A percentile compares a stretch with the other conserved stretches of the same genome.
Evolutionary conservation across 1,140 invertebrate genomes (phyloP).

Genomic region (Cataglyphis hispanica): DNA sequence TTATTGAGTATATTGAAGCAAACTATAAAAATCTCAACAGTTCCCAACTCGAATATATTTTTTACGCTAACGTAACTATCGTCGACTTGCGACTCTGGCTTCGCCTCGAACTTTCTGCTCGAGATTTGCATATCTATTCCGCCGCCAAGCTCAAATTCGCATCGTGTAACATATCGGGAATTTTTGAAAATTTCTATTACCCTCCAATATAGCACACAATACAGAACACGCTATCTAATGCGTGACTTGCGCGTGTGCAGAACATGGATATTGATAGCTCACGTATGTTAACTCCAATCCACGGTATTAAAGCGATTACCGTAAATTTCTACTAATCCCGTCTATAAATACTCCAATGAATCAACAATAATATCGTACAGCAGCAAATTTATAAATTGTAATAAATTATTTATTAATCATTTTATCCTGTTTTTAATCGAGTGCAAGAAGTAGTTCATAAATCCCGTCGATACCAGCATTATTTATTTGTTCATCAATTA

Average conservation of each 20-base stretch:
- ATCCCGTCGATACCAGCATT: conserved; percentile 27
- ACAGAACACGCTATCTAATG: background rate
- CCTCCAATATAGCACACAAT: background rate
- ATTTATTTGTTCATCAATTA: conserved; percentile 10
- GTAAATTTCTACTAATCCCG: conserved; percentile 52
- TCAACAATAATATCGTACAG: conserved; percentile 20
- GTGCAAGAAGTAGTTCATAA: conserved; percentile 35
- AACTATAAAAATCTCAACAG: background rate
- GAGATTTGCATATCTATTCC: conserved; percentile 37
- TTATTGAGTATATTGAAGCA: background rate
- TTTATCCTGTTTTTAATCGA: conserved; percentile 17
- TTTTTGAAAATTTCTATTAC: conserved; percentile 42
- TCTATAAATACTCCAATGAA: conserved; percentile 25
- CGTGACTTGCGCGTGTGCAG: background rate
- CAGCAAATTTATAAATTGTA: conserved; percentile 10
- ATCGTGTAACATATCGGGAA: background rate
- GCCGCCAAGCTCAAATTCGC: background rate
- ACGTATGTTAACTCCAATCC: conserved; percentile 32
- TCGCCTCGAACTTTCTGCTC: background rate
- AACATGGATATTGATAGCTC: conserved; percentile 29
- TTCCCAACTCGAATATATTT: background rate
- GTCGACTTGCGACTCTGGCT: background rate
- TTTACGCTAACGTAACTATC: background rate
- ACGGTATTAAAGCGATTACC: conserved; percentile 51
- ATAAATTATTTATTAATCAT: conserved; percentile 52